Evolutionary conservation across 2,888 invertebrate genomes (phyloP).

Genomic region (Oxystoma pomonae): DNA sequence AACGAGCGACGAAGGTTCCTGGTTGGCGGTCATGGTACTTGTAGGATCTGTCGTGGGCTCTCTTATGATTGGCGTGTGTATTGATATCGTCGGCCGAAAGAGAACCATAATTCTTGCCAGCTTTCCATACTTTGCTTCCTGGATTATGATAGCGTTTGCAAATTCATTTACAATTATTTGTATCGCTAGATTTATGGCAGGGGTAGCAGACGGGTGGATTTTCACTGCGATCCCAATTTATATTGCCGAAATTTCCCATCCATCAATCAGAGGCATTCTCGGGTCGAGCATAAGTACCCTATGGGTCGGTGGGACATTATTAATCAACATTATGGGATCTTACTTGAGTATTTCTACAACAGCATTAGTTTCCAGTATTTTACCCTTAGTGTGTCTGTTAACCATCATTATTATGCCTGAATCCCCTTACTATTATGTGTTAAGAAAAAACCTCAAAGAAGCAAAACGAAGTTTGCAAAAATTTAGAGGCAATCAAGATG

Average conservation of each 20-base stretch:
- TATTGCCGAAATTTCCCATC: conserved; percentile 57
- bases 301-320: conserved; percentile 52
- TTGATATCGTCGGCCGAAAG: conserved; percentile 63
- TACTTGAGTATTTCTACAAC: conserved; percentile 49
- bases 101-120: conserved; percentile 56
- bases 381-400: conserved; percentile 48
- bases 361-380: conserved; percentile 48
- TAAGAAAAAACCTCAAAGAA: conserved; percentile 44
- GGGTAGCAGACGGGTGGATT: conserved; percentile 51
- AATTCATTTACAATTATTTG: conserved; percentile 54
- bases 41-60: conserved; percentile 62
- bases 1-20: conserved; percentile 53
- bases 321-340: conserved; percentile 49
- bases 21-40: conserved; percentile 63
- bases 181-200: conserved; percentile 54
- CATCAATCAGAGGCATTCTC: conserved; percentile 54
- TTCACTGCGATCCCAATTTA: conserved; percentile 53
- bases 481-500: conserved; percentile 49
- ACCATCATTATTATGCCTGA: conserved; percentile 55
- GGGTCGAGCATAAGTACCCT: conserved; percentile 55
- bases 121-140: conserved; percentile 56
- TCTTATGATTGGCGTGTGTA: conserved; percentile 57
- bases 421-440: conserved; percentile 52
- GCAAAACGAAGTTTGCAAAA: conserved; percentile 50
- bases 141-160: conserved; percentile 59